Conservation (phyloP, 2,888 invertebrate species). For the Eupithecia centaureata region DNA sequence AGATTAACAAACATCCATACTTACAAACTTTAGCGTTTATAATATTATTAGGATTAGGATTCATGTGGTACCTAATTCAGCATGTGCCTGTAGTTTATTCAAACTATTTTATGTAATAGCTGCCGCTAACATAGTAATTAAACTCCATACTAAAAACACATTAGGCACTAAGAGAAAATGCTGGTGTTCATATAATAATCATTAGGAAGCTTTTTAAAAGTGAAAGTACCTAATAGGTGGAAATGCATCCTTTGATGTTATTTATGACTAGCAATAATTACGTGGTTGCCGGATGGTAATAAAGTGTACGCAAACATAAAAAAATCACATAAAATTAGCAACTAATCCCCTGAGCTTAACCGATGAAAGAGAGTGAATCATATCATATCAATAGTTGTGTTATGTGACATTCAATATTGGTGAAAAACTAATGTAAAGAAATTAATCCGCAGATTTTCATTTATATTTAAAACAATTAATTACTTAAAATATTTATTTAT, state of each 20-base stretch:
- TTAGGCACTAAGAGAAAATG: background rate
- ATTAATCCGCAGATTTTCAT: too few species aligned
- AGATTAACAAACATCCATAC: too few species aligned
- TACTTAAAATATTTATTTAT: too few species aligned
- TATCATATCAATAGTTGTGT: too few species aligned
- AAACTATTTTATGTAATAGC: background rate
- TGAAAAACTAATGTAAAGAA: too few species aligned
- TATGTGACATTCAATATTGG: too few species aligned
- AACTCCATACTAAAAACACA: background rate
- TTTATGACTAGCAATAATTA: slow-evolving; percentile 11
- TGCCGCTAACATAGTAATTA: background rate
- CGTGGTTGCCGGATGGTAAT: background rate
- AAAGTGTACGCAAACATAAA: background rate
- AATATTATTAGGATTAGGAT: too few species aligned
- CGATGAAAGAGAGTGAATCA: background rate
- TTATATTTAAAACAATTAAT: too few species aligned
- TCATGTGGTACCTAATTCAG: too few species aligned
- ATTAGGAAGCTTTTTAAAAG: slow-evolving; percentile 1
- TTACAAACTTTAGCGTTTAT: too few species aligned
- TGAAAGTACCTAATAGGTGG: background rate
- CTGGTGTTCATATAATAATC: background rate
- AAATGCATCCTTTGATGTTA: slow-evolving; percentile 6
- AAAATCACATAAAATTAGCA: background rate
- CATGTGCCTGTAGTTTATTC: background rate
- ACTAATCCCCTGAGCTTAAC: background rate